Conservation (phyloP, 1,140 invertebrate species). For the Eupristina koningsbergeri region DNA sequence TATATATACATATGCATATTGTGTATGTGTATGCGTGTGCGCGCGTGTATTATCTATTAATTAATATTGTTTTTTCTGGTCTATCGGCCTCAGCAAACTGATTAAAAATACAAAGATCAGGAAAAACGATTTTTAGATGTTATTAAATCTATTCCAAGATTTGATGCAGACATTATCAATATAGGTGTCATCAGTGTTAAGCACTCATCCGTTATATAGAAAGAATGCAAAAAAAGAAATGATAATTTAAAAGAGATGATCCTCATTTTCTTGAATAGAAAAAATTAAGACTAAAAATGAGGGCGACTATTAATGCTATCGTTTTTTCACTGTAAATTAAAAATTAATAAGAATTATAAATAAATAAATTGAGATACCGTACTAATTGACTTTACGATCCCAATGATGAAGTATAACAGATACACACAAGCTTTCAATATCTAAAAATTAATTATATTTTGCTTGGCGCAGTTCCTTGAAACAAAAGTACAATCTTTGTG, state of each 20-base stretch:
- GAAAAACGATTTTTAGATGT: slow-evolving; percentile 64
- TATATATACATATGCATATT: slow-evolving; percentile 61
- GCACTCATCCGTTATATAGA: slow-evolving; percentile 62
- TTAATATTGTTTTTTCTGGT: slow-evolving; percentile 71
- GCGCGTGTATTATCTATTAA: slow-evolving; percentile 63
- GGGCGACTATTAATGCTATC: background rate
- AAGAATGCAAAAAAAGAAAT: slow-evolving; percentile 18
- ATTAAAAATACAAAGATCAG: slow-evolving; percentile 54
- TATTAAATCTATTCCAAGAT: slow-evolving; percentile 65
- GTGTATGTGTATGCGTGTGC: background rate
- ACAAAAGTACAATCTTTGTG: slow-evolving; percentile 16
- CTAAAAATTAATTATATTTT: background rate
- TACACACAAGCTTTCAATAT: background rate
- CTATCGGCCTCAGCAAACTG: slow-evolving; percentile 69
- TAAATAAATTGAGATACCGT: background rate
- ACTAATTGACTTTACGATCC: background rate
- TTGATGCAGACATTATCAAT: slow-evolving; percentile 56
- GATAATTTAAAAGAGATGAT: background rate
- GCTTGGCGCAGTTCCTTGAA: slow-evolving; percentile 15
- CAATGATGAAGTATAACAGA: background rate
- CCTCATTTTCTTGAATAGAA: background rate
- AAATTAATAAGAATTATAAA: slow-evolving; percentile 34
- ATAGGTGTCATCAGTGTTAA: slow-evolving; percentile 65
- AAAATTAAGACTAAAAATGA: slow-evolving; percentile 5
- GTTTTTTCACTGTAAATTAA: slow-evolving; percentile 41